Conservation (phyloP, 2,888 invertebrate species). For the Conus canariensis region DNA sequence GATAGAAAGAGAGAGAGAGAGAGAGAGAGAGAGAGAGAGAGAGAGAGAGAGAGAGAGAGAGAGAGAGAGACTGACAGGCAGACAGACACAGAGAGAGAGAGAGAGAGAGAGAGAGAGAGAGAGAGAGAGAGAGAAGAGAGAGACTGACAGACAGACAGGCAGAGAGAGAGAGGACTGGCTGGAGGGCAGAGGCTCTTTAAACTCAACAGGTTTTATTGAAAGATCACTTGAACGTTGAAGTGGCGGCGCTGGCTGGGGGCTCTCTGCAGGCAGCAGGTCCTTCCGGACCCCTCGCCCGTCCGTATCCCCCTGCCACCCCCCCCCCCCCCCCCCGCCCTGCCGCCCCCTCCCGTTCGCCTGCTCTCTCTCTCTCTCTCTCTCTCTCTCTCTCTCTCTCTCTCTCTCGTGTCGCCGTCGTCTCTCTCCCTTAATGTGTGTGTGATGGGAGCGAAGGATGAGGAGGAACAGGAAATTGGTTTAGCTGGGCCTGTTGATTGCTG, state of each 20-base stretch:
- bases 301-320: background rate
- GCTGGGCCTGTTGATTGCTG: too few species aligned
- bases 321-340: background rate
- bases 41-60: too few species aligned
- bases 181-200: background rate
- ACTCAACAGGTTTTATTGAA: slow-evolving; percentile 18
- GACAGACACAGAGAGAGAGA: too few species aligned
- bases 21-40: too few species aligned
- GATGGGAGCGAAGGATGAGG: too few species aligned
- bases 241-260: background rate
- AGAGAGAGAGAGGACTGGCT: too few species aligned
- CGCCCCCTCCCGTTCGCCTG: background rate
- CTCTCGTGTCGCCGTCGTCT: background rate
- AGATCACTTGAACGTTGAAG: background rate
- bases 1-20: too few species aligned
- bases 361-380: slow-evolving; percentile 16
- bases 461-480: too few species aligned
- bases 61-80: too few species aligned
- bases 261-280: background rate
- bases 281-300: background rate
- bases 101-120: too few species aligned
- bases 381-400: slow-evolving; percentile 12
- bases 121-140: too few species aligned
- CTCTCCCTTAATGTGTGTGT: background rate
- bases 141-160: too few species aligned